Conservation (phyloP, 1,140 invertebrate genomes). For the Aporrectodea caliginosa region DNA sequence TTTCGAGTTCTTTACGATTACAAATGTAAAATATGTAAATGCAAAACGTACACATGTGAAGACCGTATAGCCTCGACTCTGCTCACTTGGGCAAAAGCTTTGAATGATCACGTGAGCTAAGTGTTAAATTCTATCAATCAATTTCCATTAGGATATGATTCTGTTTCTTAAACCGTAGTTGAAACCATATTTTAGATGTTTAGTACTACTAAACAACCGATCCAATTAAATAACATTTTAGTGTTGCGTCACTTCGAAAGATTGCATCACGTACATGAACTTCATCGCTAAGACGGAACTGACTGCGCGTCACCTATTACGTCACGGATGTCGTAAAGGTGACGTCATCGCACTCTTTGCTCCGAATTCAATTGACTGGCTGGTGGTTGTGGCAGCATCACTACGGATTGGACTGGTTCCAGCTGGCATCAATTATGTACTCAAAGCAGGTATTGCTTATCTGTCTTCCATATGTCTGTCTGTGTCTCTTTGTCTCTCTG, state of each 20-base stretch:
- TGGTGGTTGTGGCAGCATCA: slow-evolving; percentile 1
- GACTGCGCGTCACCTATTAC: not conserved
- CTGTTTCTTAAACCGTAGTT: not conserved
- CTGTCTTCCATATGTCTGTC: too few relatives aligned
- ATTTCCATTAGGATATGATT: not conserved
- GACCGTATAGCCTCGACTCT: too few relatives aligned
- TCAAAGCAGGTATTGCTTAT: slow-evolving; percentile 4
- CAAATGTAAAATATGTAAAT: too few relatives aligned
- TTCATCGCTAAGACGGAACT: not conserved
- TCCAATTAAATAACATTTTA: not conserved
- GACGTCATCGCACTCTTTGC: slow-evolving; percentile 12
- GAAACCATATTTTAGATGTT: not conserved
- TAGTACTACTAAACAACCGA: too few relatives aligned
- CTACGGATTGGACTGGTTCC: slow-evolving; percentile 11
- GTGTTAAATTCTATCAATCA: too few relatives aligned
- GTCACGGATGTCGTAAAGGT: not conserved
- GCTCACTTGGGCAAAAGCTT: too few relatives aligned
- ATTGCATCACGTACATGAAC: not conserved
- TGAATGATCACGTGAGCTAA: too few relatives aligned
- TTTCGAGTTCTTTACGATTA: too few relatives aligned
- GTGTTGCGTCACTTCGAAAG: not conserved
- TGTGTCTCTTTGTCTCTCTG: too few relatives aligned
- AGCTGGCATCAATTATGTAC: slow-evolving; percentile 1
- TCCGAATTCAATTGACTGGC: slow-evolving; percentile 2
- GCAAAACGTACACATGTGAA: too few relatives aligned